Conservation (phyloP, 2,113 vertebrate genomes). For the Xiphophorus hellerii region DNA sequence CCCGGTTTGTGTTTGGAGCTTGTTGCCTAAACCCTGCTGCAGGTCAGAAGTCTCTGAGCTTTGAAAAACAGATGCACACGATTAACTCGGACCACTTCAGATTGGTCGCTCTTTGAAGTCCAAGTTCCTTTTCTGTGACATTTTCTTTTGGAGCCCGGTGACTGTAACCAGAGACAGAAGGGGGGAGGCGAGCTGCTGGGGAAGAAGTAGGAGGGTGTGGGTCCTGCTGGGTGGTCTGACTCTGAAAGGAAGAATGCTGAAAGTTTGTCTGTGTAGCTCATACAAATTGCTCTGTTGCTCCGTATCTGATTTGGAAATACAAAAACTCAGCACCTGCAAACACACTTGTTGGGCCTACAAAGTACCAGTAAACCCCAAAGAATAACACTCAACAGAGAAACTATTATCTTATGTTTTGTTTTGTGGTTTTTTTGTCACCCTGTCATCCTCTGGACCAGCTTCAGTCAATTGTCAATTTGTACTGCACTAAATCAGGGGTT, state of each 20-base stretch:
- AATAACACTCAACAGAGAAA: not conserved
- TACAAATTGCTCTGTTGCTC: conserved; percentile 50
- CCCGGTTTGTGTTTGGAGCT: conserved; percentile 12
- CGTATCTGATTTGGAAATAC: conserved; percentile 45
- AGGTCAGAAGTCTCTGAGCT: conserved; percentile 35
- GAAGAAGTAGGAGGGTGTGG: conserved; percentile 18
- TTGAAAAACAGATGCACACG: conserved; percentile 73
- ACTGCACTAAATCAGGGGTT: not conserved
- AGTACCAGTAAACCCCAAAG: not conserved
- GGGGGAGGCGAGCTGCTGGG: conserved; percentile 28
- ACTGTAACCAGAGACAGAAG: conserved; percentile 69
- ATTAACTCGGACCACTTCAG: conserved; percentile 73
- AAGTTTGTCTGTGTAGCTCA: conserved; percentile 61
- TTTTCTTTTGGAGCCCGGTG: conserved; percentile 61
- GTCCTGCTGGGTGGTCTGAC: conserved; percentile 75
- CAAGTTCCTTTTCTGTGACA: conserved; percentile 75
- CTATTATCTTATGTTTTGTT: not conserved
- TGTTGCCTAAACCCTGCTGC: conserved; percentile 17
- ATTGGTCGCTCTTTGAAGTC: conserved; percentile 77
- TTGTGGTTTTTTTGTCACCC: not conserved
- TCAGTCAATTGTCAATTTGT: not conserved
- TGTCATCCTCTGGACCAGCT: not conserved
- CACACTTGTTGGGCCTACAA: not conserved
- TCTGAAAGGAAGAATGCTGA: conserved; percentile 56
- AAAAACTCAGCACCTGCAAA: conserved; percentile 27